Evolutionary conservation across 2,888 invertebrate genomes (phyloP).

Genomic region (Cecidostiba fungosa): DNA sequence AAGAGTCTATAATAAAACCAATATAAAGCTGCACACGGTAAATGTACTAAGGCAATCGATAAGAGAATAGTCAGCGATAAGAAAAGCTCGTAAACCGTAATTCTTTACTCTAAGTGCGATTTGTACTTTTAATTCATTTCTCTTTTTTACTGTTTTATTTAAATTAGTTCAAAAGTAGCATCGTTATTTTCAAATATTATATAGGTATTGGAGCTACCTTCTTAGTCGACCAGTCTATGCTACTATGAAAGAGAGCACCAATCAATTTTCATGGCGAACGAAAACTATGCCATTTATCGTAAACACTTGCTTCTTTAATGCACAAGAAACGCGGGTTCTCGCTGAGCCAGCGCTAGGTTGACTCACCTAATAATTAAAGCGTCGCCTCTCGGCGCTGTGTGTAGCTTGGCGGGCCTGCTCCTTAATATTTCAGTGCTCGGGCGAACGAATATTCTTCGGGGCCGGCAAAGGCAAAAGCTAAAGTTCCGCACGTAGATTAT

Average conservation of each 20-base stretch:
- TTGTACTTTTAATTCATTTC: not conserved
- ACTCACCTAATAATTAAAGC: conserved; percentile 52
- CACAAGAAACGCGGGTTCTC: not conserved
- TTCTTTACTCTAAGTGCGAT: not conserved
- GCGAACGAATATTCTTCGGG: conserved; percentile 32
- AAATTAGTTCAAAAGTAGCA: not conserved
- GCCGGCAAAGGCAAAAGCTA: not conserved
- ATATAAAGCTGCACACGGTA: conserved; percentile 23
- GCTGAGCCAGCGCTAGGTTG: not conserved
- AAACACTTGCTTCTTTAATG: not conserved
- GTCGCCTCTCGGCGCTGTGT: conserved; percentile 17
- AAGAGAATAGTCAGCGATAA: conserved; percentile 37
- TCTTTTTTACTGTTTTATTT: too few relatives aligned
- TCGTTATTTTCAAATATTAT: not conserved
- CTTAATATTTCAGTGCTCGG: conserved; percentile 49
- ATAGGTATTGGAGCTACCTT: not conserved
- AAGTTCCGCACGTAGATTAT: conserved; percentile 30
- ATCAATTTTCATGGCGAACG: not conserved
- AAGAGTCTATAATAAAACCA: conserved; percentile 30
- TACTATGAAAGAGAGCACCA: not conserved
- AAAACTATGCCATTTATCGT: conserved; percentile 2
- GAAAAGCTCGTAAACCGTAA: conserved; percentile 11
- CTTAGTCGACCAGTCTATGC: not conserved
- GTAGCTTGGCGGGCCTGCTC: conserved; percentile 18
- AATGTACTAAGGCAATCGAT: conserved; percentile 44